Percentiles rank a stretch among this genome's conserved stretches.
These are phyloP conservation scores for Cerastis rubricosa DNA, from an alignment of 2,888 invertebrate genomes.

Conservation along the genomic window DNA sequence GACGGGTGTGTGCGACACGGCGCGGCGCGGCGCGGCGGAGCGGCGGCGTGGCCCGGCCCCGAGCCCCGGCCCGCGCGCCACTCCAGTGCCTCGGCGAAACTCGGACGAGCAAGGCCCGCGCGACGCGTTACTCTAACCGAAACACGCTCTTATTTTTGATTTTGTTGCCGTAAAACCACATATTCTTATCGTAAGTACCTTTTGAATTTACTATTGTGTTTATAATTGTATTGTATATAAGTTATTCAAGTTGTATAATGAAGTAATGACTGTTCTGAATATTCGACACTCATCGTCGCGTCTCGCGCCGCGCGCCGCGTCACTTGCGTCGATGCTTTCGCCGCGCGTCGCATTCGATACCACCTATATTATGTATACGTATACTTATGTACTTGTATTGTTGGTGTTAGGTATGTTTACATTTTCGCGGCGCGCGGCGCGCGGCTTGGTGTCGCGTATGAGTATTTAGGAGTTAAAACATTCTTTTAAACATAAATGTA, in stretches of 20 bases:
- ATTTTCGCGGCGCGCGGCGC: background rate
- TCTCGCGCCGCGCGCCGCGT: constrained; percentile 23
- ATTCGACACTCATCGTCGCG: constrained; percentile 18
- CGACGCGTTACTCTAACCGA: constrained; percentile 30
- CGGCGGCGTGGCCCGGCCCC: constrained; percentile 1
- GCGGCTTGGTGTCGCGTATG: background rate
- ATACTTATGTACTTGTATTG: background rate
- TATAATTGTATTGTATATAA: background rate
- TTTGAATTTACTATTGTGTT: constrained; percentile 15
- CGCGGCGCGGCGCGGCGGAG: constrained; percentile 10
- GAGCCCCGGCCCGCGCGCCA: constrained; percentile 27
- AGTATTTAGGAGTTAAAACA: background rate
- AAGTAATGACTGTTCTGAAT: background rate
- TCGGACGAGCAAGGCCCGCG: constrained; percentile 47
- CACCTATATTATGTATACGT: background rate
- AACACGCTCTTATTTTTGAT: constrained; percentile 40
- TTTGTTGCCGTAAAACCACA: constrained; percentile 24
- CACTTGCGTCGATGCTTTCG: constrained; percentile 10
- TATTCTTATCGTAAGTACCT: constrained; percentile 53
- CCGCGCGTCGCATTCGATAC: background rate
- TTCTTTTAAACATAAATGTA: too few species aligned
- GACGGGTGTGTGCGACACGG: constrained; percentile 1
- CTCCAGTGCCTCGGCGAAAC: constrained; percentile 56
- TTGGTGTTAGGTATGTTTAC: constrained; percentile 28
- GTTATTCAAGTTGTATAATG: background rate